A percentile compares a stretch with the other conserved stretches of the same genome.
Evolutionary conservation across 1,140 invertebrate species (phyloP).

Genomic region (Pygmarrhopalites habei): DNA sequence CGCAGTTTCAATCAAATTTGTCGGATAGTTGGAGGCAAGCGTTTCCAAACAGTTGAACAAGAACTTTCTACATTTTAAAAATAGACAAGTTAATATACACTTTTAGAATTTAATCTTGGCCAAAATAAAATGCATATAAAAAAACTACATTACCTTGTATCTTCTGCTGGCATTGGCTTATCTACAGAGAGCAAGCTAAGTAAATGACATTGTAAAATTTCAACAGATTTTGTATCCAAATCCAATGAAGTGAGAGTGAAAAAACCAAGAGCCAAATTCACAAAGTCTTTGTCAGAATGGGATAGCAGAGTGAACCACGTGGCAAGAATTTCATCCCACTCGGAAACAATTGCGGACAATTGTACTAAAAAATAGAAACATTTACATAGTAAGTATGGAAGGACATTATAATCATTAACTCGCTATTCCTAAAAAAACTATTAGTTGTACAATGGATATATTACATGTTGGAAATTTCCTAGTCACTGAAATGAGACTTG

Average conservation of each 20-base stretch:
- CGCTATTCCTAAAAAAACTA: too few species aligned
- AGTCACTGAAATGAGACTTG: neutral
- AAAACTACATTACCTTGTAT: slow-evolving; percentile 2
- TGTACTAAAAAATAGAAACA: slow-evolving; percentile 14
- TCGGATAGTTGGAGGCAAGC: neutral
- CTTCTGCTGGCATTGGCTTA: neutral
- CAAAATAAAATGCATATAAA: too few species aligned
- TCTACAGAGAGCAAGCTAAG: slow-evolving; percentile 6
- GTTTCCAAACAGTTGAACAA: slow-evolving; percentile 4
- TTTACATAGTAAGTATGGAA: neutral
- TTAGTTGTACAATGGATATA: too few species aligned
- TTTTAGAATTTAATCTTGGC: too few species aligned
- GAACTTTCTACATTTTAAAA: neutral
- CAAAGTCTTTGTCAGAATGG: slow-evolving; percentile 20
- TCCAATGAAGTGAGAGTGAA: slow-evolving; percentile 18
- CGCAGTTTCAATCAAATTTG: neutral
- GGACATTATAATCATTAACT: neutral
- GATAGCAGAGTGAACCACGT: slow-evolving; percentile 34
- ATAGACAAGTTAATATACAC: neutral
- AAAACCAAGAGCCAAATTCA: slow-evolving; percentile 8
- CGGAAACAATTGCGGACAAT: slow-evolving; percentile 6
- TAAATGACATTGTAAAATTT: slow-evolving; percentile 28
- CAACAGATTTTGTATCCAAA: slow-evolving; percentile 15
- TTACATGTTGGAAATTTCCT: slow-evolving; percentile 11
- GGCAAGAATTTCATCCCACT: slow-evolving; percentile 32